Evolutionary conservation across 1,140 invertebrate genomes (phyloP).

Genomic region (Chironomus tepperi): DNA sequence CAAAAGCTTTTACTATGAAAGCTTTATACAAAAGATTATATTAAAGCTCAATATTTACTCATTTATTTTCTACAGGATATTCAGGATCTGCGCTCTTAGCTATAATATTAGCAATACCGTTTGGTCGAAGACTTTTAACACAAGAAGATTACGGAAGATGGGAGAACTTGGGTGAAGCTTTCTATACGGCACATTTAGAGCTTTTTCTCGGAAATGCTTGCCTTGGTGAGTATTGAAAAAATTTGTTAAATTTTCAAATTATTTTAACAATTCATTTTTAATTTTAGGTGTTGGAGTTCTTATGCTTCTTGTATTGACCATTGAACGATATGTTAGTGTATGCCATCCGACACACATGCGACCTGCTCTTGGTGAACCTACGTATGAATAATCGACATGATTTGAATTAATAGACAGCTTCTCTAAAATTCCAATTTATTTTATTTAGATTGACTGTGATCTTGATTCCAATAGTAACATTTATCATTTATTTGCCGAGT

Average conservation of each 20-base stretch:
- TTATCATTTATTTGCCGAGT: conserved; percentile 55
- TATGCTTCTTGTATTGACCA: conserved; percentile 68
- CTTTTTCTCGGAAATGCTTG: conserved; percentile 66
- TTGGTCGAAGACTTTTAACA: conserved; percentile 56
- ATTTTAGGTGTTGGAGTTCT: conserved; percentile 58
- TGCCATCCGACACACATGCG: conserved; percentile 62
- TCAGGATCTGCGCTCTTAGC: conserved; percentile 60
- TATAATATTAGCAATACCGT: conserved; percentile 61
- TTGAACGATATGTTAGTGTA: conserved; percentile 72
- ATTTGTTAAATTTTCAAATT: conserved; percentile 21
- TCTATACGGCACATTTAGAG: conserved; percentile 65
- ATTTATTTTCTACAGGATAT: conserved; percentile 47
- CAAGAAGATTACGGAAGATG: conserved; percentile 55
- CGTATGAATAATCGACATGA: conserved; percentile 36
- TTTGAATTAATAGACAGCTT: background rate
- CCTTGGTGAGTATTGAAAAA: conserved; percentile 44
- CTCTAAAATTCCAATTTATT: conserved; percentile 2
- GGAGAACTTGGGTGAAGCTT: conserved; percentile 52
- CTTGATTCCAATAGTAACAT: conserved; percentile 51
- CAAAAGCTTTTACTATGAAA: background rate
- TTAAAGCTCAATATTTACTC: background rate
- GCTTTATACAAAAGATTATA: background rate
- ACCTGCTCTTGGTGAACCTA: conserved; percentile 48
- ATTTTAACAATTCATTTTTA: background rate
- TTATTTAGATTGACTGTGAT: conserved; percentile 46